These are phyloP conservation scores for Pseudorasbora parva DNA, from an alignment of 2,113 vertebrate species.

Conservation along the genomic window DNA sequence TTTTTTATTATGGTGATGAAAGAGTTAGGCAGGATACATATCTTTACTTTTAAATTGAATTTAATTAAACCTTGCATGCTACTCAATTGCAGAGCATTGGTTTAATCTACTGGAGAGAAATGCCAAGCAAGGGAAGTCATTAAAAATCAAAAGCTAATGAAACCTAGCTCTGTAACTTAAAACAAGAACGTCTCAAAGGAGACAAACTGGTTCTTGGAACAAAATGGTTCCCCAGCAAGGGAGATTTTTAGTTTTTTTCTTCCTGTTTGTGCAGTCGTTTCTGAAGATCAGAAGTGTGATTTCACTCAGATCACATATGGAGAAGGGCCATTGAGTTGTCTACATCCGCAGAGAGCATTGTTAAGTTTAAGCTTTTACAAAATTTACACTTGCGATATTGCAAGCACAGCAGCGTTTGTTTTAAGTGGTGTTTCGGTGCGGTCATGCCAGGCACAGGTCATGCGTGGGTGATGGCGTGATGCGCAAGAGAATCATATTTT, in stretches of 20 bases:
- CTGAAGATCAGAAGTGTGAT: slow-evolving; percentile 21
- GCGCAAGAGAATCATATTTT: slow-evolving; percentile 12
- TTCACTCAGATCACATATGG: slow-evolving; percentile 29
- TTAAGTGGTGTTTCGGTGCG: slow-evolving; percentile 19
- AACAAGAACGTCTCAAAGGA: neutral
- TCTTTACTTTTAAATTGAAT: no score
- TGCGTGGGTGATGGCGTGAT: slow-evolving; percentile 46
- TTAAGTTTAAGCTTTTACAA: slow-evolving; percentile 3
- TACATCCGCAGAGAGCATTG: neutral
- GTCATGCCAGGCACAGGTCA: slow-evolving; percentile 11
- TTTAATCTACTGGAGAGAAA: slow-evolving; percentile 6
- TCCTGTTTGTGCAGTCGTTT: neutral
- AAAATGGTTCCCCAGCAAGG: slow-evolving; percentile 11
- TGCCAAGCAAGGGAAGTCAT: neutral
- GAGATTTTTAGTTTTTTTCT: neutral
- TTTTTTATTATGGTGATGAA: no score
- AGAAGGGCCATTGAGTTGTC: neutral
- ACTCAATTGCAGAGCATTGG: neutral
- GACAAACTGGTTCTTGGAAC: slow-evolving; percentile 2
- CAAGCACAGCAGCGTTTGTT: slow-evolving; percentile 19
- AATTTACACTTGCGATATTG: slow-evolving; percentile 26
- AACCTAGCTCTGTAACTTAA: slow-evolving; percentile 23
- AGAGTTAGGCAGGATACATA: no score
- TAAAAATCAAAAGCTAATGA: slow-evolving; percentile 35
- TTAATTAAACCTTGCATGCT: neutral